Evolutionary conservation across 2,888 invertebrate species (phyloP).

Genomic region (Schizaphis graminum): DNA sequence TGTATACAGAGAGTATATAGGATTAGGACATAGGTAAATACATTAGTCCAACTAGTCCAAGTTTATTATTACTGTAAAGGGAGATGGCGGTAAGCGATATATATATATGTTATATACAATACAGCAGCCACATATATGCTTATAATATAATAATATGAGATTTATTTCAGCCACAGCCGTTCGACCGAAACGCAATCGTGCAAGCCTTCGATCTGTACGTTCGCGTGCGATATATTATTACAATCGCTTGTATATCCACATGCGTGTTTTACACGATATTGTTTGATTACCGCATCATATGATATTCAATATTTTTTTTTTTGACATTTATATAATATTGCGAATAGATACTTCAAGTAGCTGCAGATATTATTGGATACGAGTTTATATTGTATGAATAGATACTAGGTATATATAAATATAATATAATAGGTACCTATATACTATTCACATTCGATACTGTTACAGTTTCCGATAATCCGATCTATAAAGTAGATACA

Average conservation of each 20-base stretch:
- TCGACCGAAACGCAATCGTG: neutral
- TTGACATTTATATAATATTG: neutral
- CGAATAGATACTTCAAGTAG: neutral
- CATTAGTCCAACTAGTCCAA: neutral
- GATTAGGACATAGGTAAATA: neutral
- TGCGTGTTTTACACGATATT: slow-evolving; percentile 6
- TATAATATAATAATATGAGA: neutral
- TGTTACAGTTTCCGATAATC: neutral
- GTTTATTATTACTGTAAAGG: neutral
- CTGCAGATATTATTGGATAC: neutral
- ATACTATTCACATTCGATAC: neutral
- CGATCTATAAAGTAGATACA: neutral
- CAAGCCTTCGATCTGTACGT: neutral
- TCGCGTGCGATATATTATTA: neutral
- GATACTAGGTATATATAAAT: neutral
- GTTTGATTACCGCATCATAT: neutral
- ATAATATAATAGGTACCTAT: neutral
- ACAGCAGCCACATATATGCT: neutral
- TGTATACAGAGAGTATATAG: neutral
- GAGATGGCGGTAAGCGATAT: neutral
- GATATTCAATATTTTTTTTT: neutral
- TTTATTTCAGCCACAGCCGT: neutral
- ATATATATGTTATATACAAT: neutral
- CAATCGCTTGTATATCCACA: neutral
- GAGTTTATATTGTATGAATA: neutral